Evolutionary conservation across 2,797 vertebrate species (phyloP).

Genomic region (Apogon hyalosoma): DNA sequence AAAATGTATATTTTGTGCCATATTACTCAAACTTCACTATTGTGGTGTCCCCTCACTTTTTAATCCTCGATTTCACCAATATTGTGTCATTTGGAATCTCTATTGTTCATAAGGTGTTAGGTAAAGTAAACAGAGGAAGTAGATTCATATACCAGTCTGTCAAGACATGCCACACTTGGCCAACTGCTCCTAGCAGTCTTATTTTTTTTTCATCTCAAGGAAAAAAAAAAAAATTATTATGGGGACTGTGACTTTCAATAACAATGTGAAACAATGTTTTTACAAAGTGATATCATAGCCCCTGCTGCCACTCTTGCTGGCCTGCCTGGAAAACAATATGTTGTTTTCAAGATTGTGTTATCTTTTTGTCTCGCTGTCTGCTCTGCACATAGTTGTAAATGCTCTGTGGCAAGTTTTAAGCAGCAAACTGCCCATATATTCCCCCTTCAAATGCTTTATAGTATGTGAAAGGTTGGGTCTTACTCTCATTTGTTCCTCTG

Average conservation of each 20-base stretch:
- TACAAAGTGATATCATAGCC: conserved; percentile 39
- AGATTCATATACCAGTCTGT: conserved; percentile 53
- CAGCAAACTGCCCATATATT: conserved; percentile 48
- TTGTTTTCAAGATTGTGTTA: conserved; percentile 48
- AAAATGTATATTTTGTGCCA: conserved; percentile 2
- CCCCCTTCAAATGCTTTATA: conserved; percentile 54
- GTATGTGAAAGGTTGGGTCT: conserved; percentile 75
- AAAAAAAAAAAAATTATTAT: conserved; percentile 35
- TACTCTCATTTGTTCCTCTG: conserved; percentile 70
- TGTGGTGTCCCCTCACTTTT: conserved; percentile 19
- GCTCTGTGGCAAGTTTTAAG: conserved; percentile 47
- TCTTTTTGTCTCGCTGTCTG: conserved; percentile 18
- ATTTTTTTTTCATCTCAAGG: conserved; percentile 26
- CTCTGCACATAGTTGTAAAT: conserved; percentile 28
- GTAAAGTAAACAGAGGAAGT: conserved; percentile 64
- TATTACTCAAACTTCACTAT: background rate
- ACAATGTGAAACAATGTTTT: conserved; percentile 54
- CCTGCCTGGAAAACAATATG: conserved; percentile 17
- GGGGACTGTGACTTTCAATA: conserved; percentile 44
- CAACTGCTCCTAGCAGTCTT: conserved; percentile 35
- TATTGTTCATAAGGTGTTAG: conserved; percentile 54
- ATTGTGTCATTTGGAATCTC: conserved; percentile 46
- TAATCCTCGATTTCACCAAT: conserved; percentile 3
- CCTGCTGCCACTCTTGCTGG: conserved; percentile 8
- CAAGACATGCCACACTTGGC: conserved; percentile 48